Evolutionary conservation across 2,797 vertebrate species (phyloP), one percentile per base, ranked within the genome.

Genomic region (Acrossocheilus fasciatus): DNA sequence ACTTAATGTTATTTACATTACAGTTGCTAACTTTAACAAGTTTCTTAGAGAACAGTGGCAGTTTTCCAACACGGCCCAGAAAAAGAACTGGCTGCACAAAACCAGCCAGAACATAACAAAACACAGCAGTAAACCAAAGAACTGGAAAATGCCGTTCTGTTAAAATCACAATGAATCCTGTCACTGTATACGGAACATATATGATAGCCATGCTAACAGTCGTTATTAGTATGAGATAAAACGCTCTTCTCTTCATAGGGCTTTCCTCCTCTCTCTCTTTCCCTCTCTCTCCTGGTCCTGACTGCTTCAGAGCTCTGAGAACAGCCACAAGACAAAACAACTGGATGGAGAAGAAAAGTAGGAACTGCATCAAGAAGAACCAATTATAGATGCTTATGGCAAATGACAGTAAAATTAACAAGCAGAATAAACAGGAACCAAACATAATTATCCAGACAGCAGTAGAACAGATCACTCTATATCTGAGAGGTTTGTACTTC

Each of bases 261-360:
- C 26, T 78, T 57, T 59, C 12, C 0, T 4, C 50, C 5, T 41
- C 3, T 72, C 41, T 78, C 50, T 78, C 50, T 41, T 2, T 70
- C 4, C 10, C 4, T n/a, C 18, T 77, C 10, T 52, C 50, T 41
- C 75, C 36, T 78, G 54, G 54, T n/a, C 76, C 76, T n/a, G 54
- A 62, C 54, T 59, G 54, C 23, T 79, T 80, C 57, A 80, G 54
- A 80, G 36, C 57, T 64, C n/a, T 45, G 57, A 80, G 57, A 64
- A 79, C 39, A 62, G 54, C 57, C 57, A 43, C 39, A n/a, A 45
- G 6, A 45, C 39, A 79, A 26, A 41, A 79, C 36, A 79, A 26
- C 7, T 79, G 77, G 39, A 79, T 45, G 57, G 14, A 30, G 1
- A 59, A 2, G 8, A 18, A 62, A 1, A 62, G 4, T 2, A 64